Evolutionary conservation across 2,797 vertebrate species (phyloP), one percentile per base, ranked within the genome.

Genomic region (Mormyrops boulengeri): DNA sequence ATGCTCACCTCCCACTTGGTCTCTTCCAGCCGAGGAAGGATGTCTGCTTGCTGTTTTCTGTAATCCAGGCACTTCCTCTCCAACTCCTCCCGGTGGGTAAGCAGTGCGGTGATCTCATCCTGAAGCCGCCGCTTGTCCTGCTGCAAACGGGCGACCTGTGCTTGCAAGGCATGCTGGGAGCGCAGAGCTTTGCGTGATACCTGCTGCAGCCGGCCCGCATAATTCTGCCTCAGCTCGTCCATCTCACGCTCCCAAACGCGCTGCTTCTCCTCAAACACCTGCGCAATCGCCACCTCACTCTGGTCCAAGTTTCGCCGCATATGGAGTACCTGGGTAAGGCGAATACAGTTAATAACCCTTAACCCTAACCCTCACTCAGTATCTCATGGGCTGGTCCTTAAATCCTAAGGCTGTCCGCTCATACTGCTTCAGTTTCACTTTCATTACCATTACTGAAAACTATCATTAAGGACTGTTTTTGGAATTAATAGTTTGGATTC

Each of bases 231-330:
- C 92, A 99, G 93, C 91, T 99, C 98, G 0, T 99, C 97, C 97
- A 99, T 98, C 92, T 99, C 98, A 0, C 97, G 96, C 93, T 99
- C 98, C 98, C 98, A 99, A 8, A 98, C 97, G 47, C 97, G 97
- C 91, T 99, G 98, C 94, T 99, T 98, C 95, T 99, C 98, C 95
- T 99, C 98, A 2, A 99, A 98, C 92, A 99, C 98, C 94, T 99
- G 98, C 93, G 97, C 98, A 91, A 99, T 99, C 0, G 98, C 98
- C 0, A 97, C 98, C 94, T 99, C 98, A 0, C 98, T 99, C 95
- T 99, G 98, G 95, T 99, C 98, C 94, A 99, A 91, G 95, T 98
- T 99, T 55, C 98, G 97, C 14, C 98, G 94, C 97, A 99, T 98
- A 90, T 99, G 98, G 2, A 98, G 96, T 91, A 97, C 96, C 96